Base-by-base conservation (phyloP, 2,113 vertebrate species). In the Camelus dromedarius region DNA sequence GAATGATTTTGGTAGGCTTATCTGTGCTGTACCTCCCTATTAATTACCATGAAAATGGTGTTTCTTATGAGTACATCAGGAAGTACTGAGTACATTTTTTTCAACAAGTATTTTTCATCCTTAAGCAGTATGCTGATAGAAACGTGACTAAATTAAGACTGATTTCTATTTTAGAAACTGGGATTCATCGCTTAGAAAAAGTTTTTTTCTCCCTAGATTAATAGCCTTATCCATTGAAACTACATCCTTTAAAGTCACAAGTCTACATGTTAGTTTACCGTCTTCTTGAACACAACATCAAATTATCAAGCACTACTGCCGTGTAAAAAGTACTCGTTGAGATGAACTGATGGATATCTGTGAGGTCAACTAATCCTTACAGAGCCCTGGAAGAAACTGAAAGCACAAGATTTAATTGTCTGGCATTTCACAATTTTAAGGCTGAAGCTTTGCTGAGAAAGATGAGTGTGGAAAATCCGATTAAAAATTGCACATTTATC, bases 81-180 rank as follows among this genome's bases (percentile, higher is more conserved):
- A 75, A 67, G 19, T 32, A 67, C 18, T 35, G 26, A 76, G 50
- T 26, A 67, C 66, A 16, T 64, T 50, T 24, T 66, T 92, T 73
- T 52, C 48, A 67, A 75, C 20, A 85, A 80, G 19, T 19, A 89
- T 19, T 93, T 77, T 83, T 9, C 4, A 16, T 67, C 48, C 46
- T 73, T 26, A 90, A 60, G 28, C 26, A 80, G 26, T 30, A 85
- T 5, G 67, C 30, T 4, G 13, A 18, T 42, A 92, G 26, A 28
- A 67, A 60, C 20, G 14, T 80, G 81, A 84, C 26, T 42, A 77
- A 79, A 66, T 84, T 58, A 72, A 50, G 64, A 35, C 10, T 50
- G 22, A 67, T 89, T 90, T 75, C 38, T 38, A 46, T 20, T 93
- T 93, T 32, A 67, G 48, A 85, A 95, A 69, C 48, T 93, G 18